Evolutionary conservation across 2,797 vertebrate genomes (phyloP).

Genomic region (Etheostoma nigrum): DNA sequence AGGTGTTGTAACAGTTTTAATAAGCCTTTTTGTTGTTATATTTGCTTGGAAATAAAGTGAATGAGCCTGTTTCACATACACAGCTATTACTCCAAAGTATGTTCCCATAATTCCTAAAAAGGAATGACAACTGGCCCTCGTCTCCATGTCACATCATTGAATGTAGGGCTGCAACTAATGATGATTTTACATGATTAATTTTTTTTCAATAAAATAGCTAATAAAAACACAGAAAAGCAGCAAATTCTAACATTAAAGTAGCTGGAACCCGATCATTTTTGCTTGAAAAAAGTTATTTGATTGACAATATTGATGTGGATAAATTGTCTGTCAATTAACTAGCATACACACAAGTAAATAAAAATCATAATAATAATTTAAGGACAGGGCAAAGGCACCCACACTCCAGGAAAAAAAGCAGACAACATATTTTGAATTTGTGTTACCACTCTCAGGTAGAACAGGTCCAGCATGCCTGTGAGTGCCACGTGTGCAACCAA

Average conservation of each 20-base stretch:
- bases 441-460: slow-evolving; percentile 84
- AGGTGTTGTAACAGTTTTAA: slow-evolving; percentile 81
- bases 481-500: slow-evolving; percentile 97
- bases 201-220: too few relatives aligned
- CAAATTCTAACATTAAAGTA: neutral
- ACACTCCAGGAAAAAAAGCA: neutral
- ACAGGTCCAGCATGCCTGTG: slow-evolving; percentile 90
- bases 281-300: neutral
- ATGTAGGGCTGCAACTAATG: neutral
- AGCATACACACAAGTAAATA: neutral
- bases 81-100: neutral
- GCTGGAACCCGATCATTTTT: neutral
- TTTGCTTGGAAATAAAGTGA: neutral
- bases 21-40: neutral
- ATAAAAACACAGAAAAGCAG: too few relatives aligned
- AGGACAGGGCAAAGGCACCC: neutral
- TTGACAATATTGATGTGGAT: neutral
- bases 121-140: neutral
- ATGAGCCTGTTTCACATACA: neutral
- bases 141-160: neutral
- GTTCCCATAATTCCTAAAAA: neutral
- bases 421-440: slow-evolving; percentile 22
- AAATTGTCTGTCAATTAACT: neutral
- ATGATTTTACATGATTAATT: too few relatives aligned
- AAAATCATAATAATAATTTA: neutral